phyloP scores from a whole-genome alignment of 1,140 invertebrate genomes.

The Heliconius melpomene region DNA sequence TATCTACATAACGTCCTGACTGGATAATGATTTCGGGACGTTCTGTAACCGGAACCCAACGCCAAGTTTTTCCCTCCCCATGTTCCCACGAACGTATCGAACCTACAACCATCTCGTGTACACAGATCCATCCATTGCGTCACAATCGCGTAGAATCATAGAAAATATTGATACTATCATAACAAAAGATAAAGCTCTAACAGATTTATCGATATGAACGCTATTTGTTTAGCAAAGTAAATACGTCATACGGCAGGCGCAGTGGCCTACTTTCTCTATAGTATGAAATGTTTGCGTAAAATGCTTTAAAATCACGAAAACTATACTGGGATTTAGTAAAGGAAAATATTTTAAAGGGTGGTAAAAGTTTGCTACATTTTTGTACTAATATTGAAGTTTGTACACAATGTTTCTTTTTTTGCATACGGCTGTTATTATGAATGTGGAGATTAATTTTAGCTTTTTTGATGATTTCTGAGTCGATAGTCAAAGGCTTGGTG shows the following conservation, averaged over 20 bases:
- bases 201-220: slow-evolving; percentile 21
- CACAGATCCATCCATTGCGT: no score
- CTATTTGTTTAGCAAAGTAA: slow-evolving; percentile 33
- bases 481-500: background rate
- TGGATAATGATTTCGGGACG: no score
- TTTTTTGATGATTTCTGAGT: background rate
- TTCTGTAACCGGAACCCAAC: no score
- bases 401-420: background rate
- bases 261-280: slow-evolving; percentile 28
- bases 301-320: slow-evolving; percentile 33
- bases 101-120: no score
- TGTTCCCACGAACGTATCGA: no score
- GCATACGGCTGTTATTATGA: background rate
- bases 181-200: slow-evolving; percentile 3
- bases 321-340: slow-evolving; percentile 7
- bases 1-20: fast-evolving
- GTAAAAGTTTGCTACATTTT: slow-evolving; percentile 15
- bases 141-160: background rate
- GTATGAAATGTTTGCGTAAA: slow-evolving; percentile 25
- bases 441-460: slow-evolving; percentile 9
- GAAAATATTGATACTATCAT: background rate
- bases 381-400: slow-evolving; percentile 17
- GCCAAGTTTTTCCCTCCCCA: no score
- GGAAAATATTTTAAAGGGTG: slow-evolving; percentile 19
- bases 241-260: slow-evolving; percentile 33